These are phyloP conservation scores for Lepisosteus oculatus DNA, from an alignment of 2,113 vertebrate species.

Conservation along the genomic window DNA sequence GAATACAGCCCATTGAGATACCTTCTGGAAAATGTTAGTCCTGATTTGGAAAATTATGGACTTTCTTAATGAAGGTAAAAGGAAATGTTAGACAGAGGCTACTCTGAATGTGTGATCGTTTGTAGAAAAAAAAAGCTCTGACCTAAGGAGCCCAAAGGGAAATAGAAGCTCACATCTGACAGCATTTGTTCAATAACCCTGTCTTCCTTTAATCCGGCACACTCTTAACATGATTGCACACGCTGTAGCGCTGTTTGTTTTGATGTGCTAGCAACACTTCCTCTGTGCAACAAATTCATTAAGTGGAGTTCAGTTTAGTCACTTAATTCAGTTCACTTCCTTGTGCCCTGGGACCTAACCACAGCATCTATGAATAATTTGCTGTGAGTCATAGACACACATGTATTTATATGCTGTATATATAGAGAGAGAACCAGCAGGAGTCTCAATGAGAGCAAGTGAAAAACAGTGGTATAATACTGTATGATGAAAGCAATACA, in stretches of 20 bases:
- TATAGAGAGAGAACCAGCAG: not conserved
- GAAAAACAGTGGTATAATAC: no score
- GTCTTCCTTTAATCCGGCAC: not conserved
- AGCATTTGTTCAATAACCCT: not conserved
- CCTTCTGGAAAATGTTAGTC: no score
- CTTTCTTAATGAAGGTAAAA: no score
- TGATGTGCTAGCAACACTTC: conserved; percentile 5
- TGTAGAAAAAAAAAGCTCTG: no score
- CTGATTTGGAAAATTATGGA: no score
- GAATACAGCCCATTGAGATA: no score
- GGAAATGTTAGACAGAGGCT: no score
- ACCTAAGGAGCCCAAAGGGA: no score
- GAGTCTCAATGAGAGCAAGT: not conserved
- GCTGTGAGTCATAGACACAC: not conserved
- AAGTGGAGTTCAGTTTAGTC: conserved; percentile 1
- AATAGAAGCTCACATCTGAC: no score
- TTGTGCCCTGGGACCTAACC: not conserved
- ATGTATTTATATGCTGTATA: not conserved
- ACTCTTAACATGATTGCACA: not conserved
- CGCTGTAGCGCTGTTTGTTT: not conserved
- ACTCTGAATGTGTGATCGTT: no score
- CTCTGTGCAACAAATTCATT: not conserved
- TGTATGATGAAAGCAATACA: no score
- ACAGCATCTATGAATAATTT: not conserved
- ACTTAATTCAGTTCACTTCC: not conserved